Base-by-base conservation (phyloP, 1,140 invertebrate species). In the Muscidifurax raptorellus region DNA sequence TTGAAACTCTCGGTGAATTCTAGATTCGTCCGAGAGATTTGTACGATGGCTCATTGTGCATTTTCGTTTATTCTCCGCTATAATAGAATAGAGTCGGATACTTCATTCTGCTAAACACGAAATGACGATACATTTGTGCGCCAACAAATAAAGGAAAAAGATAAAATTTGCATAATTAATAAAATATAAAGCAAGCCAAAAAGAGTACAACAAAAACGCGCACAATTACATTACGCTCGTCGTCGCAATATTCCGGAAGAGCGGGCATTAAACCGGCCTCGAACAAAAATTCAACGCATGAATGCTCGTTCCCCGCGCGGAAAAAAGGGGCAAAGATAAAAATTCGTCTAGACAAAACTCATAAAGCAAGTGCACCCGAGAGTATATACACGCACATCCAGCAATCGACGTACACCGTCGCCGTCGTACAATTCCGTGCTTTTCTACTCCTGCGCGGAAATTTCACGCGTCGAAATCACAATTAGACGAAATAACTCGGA, bases 401-500 rank as follows among this genome's bases (percentile, higher is more conserved):
- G n/a, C n/a, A 9, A 40, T 59, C 52, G 52, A 59, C n/a, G 64
- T 22, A 36, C 15, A n/a, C 52, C 32, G 44, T 27, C 44, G 27
- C 18, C 67, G 18, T 4, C 3, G 6, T 44, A 7, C 22, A 66
- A n/a, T 28, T 28, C 81, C 79, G 66, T 86, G 75, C 76, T 78
- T 10, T 64, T 30, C 36, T n/a, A n/a, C n/a, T 44, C 67, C 1
- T 18, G 7, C 52, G 22, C 22, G 32, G 2, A 52, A 66, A 40
- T 76, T 67, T 67, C 59, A 44, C 81, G 25, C 47, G 32, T 32
- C 75, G 12, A 75, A 82, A 85, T 82, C 69, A 80, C 84, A 86
- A 89, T 89, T 85, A 88, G 85, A 87, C 84, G 83, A 86, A 85
- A 87, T 87, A 87, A 87, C 88, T 67, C 75, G 81, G 52, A 67